Evolutionary conservation across 2,888 invertebrate genomes (phyloP).

Genomic region (Gerosis bhagava): DNA sequence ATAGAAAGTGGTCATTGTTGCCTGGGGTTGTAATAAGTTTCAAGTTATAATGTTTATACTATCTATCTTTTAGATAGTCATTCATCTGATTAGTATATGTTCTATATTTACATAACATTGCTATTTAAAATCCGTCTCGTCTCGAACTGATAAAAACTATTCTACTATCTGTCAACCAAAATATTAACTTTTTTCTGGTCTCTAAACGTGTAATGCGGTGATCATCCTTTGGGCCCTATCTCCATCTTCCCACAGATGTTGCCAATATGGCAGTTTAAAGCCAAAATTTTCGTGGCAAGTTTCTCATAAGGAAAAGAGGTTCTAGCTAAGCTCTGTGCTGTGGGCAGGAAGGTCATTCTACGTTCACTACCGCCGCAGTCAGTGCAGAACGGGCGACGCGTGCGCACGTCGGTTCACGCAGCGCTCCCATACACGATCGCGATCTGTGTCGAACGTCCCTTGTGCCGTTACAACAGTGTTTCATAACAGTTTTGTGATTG

Average conservation of each 20-base stretch:
- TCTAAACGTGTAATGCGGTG: conserved; percentile 28
- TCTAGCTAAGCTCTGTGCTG: conserved; percentile 69
- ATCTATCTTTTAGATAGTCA: no score
- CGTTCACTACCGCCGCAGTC: conserved; percentile 68
- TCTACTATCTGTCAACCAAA: no score
- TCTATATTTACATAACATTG: no score
- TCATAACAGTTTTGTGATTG: conserved; percentile 60
- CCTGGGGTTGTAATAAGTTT: no score
- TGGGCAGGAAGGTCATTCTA: conserved; percentile 75
- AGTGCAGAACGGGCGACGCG: conserved; percentile 70
- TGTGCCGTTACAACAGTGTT: conserved; percentile 73
- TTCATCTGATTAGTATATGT: no score
- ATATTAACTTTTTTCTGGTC: no score
- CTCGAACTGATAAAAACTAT: no score
- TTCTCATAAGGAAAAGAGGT: conserved; percentile 62
- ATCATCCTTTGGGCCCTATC: background rate
- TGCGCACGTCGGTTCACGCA: conserved; percentile 57
- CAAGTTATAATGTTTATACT: no score
- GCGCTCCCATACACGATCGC: conserved; percentile 48
- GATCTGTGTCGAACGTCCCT: conserved; percentile 64
- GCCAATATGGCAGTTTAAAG: conserved; percentile 12
- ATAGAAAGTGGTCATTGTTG: no score
- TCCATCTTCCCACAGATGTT: conserved; percentile 3
- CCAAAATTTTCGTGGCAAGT: conserved; percentile 43
- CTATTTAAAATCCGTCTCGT: no score